Evolutionary conservation across 2,888 invertebrate species (phyloP).

Genomic region (Philereme vetulata): DNA sequence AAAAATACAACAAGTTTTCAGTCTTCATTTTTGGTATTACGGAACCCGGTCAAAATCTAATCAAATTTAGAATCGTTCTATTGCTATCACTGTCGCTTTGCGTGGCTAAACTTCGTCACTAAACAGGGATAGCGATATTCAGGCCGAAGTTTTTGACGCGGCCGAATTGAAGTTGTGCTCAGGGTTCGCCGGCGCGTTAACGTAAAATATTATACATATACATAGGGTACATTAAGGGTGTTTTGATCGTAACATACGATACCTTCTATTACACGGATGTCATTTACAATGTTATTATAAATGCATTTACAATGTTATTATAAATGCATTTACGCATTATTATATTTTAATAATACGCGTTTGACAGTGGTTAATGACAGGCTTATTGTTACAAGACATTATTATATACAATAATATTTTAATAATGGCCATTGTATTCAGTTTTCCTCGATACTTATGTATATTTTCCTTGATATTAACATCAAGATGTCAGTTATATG

Average conservation of each 20-base stretch:
- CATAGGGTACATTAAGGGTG: too few relatives aligned
- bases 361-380: constrained; percentile 21
- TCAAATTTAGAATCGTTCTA: too few relatives aligned
- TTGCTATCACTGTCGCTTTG: too few relatives aligned
- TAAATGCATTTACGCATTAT: constrained; percentile 12
- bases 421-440: constrained; percentile 36
- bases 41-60: too few relatives aligned
- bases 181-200: too few relatives aligned
- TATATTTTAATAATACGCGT: constrained; percentile 12
- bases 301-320: constrained; percentile 5
- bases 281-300: background rate
- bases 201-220: too few relatives aligned
- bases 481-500: constrained; percentile 29
- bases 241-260: background rate
- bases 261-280: constrained; percentile 6
- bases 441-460: constrained; percentile 27
- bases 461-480: constrained; percentile 39
- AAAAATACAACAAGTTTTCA: too few relatives aligned
- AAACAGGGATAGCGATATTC: too few relatives aligned
- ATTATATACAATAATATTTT: constrained; percentile 28
- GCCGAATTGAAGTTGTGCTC: too few relatives aligned
- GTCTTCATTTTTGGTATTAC: too few relatives aligned
- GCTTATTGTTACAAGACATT: constrained; percentile 13
- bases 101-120: too few relatives aligned
- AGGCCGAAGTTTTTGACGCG: too few relatives aligned